phyloP scores from a whole-genome alignment of 2,797 vertebrate genomes.

The Xenopus petersii region DNA sequence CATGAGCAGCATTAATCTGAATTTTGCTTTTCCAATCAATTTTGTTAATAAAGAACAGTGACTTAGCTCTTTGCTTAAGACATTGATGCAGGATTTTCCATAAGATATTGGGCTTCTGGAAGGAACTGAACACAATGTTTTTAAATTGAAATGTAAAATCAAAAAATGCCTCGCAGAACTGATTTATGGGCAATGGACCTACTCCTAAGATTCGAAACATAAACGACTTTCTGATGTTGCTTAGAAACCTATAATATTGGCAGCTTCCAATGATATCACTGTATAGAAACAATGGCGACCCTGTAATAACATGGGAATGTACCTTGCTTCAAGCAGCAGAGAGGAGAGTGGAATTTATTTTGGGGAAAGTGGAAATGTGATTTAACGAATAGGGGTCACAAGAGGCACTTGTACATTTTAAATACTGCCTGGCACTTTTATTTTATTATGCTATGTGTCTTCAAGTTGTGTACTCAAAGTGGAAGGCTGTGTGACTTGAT shows the following conservation, averaged over 20 bases:
- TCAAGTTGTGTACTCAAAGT: no score
- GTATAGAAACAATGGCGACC: background rate
- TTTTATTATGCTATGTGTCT: no score
- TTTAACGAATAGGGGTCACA: no score
- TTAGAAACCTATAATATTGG: constrained; percentile 1
- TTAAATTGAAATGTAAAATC: constrained; percentile 9
- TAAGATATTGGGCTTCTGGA: constrained; percentile 8
- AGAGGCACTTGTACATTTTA: no score
- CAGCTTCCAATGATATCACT: background rate
- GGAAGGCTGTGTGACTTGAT: no score
- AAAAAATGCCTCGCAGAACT: constrained; percentile 1
- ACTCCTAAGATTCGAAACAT: background rate
- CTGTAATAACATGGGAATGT: background rate
- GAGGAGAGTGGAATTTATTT: no score
- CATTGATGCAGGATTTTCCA: constrained; percentile 24
- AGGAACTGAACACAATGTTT: background rate
- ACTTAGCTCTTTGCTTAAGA: background rate
- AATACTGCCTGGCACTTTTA: no score
- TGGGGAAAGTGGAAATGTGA: no score
- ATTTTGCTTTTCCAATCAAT: background rate
- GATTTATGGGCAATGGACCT: constrained; percentile 1
- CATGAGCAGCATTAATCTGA: background rate
- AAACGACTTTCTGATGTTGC: background rate
- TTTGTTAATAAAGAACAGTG: background rate
- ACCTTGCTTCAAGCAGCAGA: no score